Evolutionary conservation across 1,140 invertebrate genomes (phyloP), one percentile per base, ranked within the genome.

Genomic region (Meloidogyne hapla): DNA sequence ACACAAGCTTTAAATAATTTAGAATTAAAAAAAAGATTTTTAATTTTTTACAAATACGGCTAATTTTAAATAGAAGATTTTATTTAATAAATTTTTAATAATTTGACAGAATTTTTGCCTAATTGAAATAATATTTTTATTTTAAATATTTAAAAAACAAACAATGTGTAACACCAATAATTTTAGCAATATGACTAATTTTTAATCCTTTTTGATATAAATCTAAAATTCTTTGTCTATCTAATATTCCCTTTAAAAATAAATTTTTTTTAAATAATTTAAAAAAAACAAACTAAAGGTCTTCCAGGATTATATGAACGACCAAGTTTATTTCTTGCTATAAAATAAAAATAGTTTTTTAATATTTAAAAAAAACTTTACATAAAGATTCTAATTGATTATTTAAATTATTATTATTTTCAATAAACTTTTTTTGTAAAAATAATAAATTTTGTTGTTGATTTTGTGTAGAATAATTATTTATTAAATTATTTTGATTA

Each of bases 151-250:
- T 28, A 23, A 33, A 33, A 10, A 40, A 33, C 71, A 9, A 42
- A 73, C 70, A 68, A 69, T 82, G 81, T 21, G 81, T 82, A 25
- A 83, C 81, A 15, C 81, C 81, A 48, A 82, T 83, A 15, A 81
- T 66, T 66, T 82, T 79, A 26, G 81, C 81, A 42, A 82, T 82
- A 63, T 82, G 81, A n/a, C 68, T 74, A 61, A 82, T 84, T 62
- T 82, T 82, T 61, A 79, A 62, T 13, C 80, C 80, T 42, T 76
- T 70, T 74, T 84, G 66, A 72, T 82, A 82, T 9, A 82, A 69
- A 10, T 83, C 74, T 21, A 82, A 61, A 62, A 82, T 82, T 38
- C 75, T 48, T 45, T 79, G 83, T 25, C 81, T 61, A 38, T 82
- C 81, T 23, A 62, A 21, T 83, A 82, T 82, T 12, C 82, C 79